These are phyloP conservation scores for Isurus oxyrinchus DNA, from an alignment of 2,113 vertebrate species.

Conservation along the genomic window DNA sequence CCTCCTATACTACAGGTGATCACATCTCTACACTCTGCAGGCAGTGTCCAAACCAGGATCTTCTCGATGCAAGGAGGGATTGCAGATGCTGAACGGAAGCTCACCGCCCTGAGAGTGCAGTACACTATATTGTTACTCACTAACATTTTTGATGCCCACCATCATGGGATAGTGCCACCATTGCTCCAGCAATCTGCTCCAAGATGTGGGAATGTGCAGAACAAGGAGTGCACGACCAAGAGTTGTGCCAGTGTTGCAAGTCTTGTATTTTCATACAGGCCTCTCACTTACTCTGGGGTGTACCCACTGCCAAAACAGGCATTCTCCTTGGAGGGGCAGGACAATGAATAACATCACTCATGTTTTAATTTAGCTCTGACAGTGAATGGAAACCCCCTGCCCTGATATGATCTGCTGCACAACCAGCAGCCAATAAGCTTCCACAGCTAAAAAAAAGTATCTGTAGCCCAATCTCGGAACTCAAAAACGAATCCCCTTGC, in stretches of 20 bases:
- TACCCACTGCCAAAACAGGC: not conserved
- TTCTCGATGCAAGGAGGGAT: not conserved
- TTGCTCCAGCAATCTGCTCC: not conserved
- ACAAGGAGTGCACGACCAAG: not conserved
- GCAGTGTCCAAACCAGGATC: not conserved
- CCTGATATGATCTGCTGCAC: not conserved
- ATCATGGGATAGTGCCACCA: not conserved
- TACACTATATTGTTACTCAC: not conserved
- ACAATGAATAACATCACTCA: not conserved
- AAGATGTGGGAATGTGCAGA: not conserved
- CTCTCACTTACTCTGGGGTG: not conserved
- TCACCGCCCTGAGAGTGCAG: not conserved
- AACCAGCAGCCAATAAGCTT: not conserved
- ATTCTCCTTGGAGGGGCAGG: not conserved
- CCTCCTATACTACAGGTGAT: not conserved
- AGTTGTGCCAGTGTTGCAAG: not conserved
- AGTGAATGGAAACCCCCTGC: not conserved
- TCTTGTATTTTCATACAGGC: too few relatives aligned
- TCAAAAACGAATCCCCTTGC: not conserved
- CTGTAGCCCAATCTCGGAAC: not conserved
- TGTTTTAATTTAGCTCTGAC: not conserved
- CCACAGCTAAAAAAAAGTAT: not conserved
- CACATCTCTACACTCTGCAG: not conserved
- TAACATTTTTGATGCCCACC: not conserved
- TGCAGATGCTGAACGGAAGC: not conserved